Base-by-base conservation (phyloP, 2,888 invertebrate genomes). In the Lepetodrilus schrolli region DNA sequence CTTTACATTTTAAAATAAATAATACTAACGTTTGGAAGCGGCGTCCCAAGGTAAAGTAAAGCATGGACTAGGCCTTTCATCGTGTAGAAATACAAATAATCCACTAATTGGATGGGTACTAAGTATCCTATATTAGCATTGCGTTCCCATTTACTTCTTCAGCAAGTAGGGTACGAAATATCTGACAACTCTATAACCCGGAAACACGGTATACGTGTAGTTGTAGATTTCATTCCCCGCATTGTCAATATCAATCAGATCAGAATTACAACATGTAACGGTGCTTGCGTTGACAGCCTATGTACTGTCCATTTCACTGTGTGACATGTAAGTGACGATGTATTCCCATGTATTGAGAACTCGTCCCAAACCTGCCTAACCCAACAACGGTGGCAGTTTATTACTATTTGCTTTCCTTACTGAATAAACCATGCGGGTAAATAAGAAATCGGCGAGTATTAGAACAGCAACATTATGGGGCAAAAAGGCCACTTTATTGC, bases 401-500 rank as follows among this genome's bases (percentile, higher is more conserved):
- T 68, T 38, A 26, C 68, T 68, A 47, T 68, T 68, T 68, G 68
- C 38, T 10, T 34, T 23, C 34, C 68, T 47, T 68, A 21, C 68
- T 68, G 47, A 68, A 68, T 68, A 68, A 68, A 68, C 68, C 34
- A 58, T 13, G 30, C 34, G 58, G 30, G 58, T 30, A 58, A 58
- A 58, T 58, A 58, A 58, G 30, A 58, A 58, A 58, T 58, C 58
- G 58, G 58, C 23, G 48, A 8, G 30, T 58, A 58, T 58, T 34
- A 30, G 58, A 58, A 30, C 30, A 58, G 17, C 30, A 26, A 58
- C 58, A 58, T 58, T 58, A 58, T 58, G 30, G 58, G 58, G n/a
- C 58, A 51, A 58, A 58, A 58, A 58, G 58, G 58, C 26, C 58
- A 58, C 26, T 58, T 58, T 58, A 58, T 58, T 58, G 58, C 58